Evolutionary conservation across 2,113 vertebrate genomes (phyloP).

Genomic region (Nycticryphes semicollaris): DNA sequence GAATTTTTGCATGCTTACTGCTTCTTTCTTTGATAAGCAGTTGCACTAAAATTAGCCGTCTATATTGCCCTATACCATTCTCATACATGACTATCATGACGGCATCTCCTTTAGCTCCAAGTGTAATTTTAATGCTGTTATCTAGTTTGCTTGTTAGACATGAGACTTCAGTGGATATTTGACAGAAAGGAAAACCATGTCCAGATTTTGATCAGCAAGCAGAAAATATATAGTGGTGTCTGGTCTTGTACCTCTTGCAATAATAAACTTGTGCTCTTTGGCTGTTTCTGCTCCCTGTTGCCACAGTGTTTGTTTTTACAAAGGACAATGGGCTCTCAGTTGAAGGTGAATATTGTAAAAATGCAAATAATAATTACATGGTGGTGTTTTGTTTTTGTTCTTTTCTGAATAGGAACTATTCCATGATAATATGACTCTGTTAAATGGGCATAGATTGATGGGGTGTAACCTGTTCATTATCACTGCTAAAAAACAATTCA

Average conservation of each 20-base stretch:
- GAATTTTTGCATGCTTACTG: neutral
- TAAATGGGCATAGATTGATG: neutral
- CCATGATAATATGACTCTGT: neutral
- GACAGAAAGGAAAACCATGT: neutral
- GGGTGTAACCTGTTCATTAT: neutral
- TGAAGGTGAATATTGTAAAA: neutral
- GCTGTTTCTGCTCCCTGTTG: neutral
- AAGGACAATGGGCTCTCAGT: neutral
- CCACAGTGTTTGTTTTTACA: neutral
- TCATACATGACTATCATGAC: neutral
- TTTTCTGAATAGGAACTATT: neutral
- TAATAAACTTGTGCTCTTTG: neutral
- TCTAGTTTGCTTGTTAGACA: neutral
- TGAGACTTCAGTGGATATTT: neutral
- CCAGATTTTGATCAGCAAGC: neutral
- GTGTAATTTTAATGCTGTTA: neutral
- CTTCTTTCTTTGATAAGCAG: neutral
- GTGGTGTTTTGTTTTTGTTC: neutral
- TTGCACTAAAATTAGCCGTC: neutral
- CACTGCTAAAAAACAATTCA: neutral
- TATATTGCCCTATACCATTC: neutral
- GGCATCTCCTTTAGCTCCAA: neutral
- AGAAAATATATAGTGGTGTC: neutral
- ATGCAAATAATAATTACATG: neutral
- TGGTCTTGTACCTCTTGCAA: neutral